Base-by-base conservation (phyloP, 2,113 vertebrate species). In the Cnemophilus loriae region DNA sequence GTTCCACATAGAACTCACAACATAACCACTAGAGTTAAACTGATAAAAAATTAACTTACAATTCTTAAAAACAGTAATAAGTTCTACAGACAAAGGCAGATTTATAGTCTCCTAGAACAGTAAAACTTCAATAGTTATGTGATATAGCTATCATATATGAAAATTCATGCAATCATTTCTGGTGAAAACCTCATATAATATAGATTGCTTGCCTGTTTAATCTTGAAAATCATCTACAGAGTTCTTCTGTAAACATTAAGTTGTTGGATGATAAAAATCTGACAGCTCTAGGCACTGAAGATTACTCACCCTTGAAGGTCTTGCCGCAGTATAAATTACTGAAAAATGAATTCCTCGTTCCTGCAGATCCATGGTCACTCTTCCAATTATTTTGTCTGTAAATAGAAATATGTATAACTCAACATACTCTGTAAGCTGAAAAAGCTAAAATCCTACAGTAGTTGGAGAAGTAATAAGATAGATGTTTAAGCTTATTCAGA, bases 311-410 rank as follows among this genome's bases (percentile, higher is more conserved):
- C 90, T 96, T 90, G 93, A 95, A 82, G 96, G 96, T 83, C 67
- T 96, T 60, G 75, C 30, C 83, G 78, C 94, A 77, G 95, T 97
- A 81, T 97, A 98, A 96, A 97, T 97, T 26, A 46, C 87, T 76
- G 87, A 96, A 90, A 96, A 95, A 63, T 82, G 7, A 87, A 97
- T 84, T 78, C 96, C 96, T 89, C 33, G 89, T 59, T 96, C 44
- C 85, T 86, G 90, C 67, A 98, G 88, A 77, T 82, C 83, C 82
- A 33, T 96, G 76, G 65, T 93, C 55, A 97, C 67, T 63, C 63
- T 97, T 91, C 95, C 89, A 92, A 95, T 98, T 81, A 97, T 63
- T 96, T 96, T 92, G 70, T 97, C 97, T 97, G 87, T 80, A 95
- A 95, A 96, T 14, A 97, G 60, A 95, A 94, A 57, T 8, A 70